These are phyloP conservation scores for Tadarida brasiliensis DNA, from an alignment of 2,797 vertebrate species.

Conservation along the genomic window DNA sequence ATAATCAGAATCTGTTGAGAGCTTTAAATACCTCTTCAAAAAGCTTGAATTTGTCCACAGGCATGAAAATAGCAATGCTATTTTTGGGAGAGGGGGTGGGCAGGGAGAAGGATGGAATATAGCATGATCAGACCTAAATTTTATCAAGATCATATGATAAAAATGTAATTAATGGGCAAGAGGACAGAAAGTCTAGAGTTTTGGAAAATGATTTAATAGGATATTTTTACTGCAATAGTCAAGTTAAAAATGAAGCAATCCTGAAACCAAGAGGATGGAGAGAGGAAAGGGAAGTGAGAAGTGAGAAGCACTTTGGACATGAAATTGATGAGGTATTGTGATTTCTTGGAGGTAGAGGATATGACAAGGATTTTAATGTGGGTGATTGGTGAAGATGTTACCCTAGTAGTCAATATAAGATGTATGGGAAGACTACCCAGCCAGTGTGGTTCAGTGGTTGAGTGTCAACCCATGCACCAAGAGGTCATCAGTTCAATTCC, in stretches of 20 bases:
- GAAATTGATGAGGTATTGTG: neutral
- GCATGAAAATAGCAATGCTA: neutral
- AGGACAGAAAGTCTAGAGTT: neutral
- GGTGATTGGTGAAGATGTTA: neutral
- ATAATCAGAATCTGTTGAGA: neutral
- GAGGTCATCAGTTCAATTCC: too few species aligned
- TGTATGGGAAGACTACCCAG: neutral
- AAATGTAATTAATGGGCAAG: neutral
- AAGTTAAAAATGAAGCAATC: neutral
- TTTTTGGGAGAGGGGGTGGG: rapidly evolving
- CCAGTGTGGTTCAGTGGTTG: too few species aligned
- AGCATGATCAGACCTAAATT: neutral
- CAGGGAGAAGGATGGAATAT: too few species aligned
- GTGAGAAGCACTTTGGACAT: neutral
- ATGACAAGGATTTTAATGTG: neutral
- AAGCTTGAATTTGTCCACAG: neutral
- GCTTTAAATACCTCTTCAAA: neutral
- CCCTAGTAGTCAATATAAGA: neutral
- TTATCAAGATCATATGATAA: neutral
- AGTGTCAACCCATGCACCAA: too few species aligned
- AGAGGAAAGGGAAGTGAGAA: neutral
- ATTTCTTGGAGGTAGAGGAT: neutral
- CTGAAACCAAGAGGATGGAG: neutral
- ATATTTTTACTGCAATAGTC: neutral
- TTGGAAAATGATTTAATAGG: neutral